Conservation (phyloP, 2,797 vertebrate genomes). For the Eupleurogrammus muticus region DNA sequence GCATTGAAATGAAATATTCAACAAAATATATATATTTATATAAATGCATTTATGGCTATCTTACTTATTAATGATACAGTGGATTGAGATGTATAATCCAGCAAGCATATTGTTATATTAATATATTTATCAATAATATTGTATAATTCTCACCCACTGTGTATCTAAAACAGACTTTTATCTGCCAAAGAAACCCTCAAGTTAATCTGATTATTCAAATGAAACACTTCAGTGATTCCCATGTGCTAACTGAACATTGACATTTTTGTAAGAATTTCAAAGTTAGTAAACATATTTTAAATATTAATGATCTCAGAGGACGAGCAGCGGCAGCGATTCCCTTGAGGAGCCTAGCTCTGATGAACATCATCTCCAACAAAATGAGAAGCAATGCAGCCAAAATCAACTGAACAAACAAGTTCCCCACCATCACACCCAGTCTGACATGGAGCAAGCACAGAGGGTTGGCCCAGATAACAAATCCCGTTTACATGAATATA, state of each 20-base stretch:
- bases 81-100: neutral
- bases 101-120: neutral
- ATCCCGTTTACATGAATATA: conserved; percentile 57
- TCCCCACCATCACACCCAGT: conserved; percentile 39
- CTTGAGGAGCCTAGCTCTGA: conserved; percentile 52
- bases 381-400: conserved; percentile 54
- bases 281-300: conserved; percentile 59
- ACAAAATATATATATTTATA: conserved; percentile 1
- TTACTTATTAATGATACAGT: neutral
- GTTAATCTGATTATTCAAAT: conserved; percentile 7
- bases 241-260: conserved; percentile 30
- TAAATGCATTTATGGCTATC: neutral
- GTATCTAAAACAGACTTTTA: conserved; percentile 1
- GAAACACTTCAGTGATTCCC: conserved; percentile 14
- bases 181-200: neutral
- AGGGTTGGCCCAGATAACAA: conserved; percentile 65
- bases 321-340: conserved; percentile 54
- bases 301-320: conserved; percentile 58
- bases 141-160: neutral
- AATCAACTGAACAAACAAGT: conserved; percentile 64
- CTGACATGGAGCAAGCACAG: conserved; percentile 57
- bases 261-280: conserved; percentile 47
- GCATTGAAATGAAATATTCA: conserved; percentile 15
- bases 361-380: conserved; percentile 58
- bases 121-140: neutral